Base-by-base conservation (phyloP, 2,888 invertebrate genomes). In the Clistopyga incitator region DNA sequence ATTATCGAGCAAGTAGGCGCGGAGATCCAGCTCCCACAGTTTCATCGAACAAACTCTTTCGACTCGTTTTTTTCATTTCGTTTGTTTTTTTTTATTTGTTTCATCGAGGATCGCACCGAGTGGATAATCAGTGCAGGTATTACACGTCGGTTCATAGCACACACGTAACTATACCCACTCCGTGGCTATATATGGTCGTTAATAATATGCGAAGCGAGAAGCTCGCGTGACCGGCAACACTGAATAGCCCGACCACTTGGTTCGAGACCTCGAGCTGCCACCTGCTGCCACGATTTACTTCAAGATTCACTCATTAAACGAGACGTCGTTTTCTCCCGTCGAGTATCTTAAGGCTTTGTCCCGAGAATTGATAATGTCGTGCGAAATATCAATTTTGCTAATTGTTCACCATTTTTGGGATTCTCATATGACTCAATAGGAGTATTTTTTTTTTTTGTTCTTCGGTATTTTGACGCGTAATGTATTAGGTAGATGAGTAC, bases 161-260 rank as follows among this genome's bases (percentile, higher is more conserved):
- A 74, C 74, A 61, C 61, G 74, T 74, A 74, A 42, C 74, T 47
- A 45, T 50, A 38, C 75, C 38, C 75, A 64, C 75, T 75, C 64
- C 34, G 75, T 47, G 52, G 75, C 23, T 64, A 38, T 50, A 34
- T 64, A 64, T 38, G 50, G 38, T 52, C 64, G 64, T 75, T 75
- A 75, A 75, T 75, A 64, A 75, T 75, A 75, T 75, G 75, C 75
- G 50, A 64, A 64, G 75, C 64, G 75, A 75, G 75, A 75, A 64
- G 64, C 20, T 75, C 52, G 75, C 75, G 75, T 75, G 75, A 64
- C 75, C 75, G 50, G 23, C 50, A 50, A 42, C 50, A 71, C 38
- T 34, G 23, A 75, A 75, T 29, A 20, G 47, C 13, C 34, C 56
- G 10, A 50, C 64, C 34, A 50, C 50, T 64, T 20, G 11, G 47